phyloP scores from a whole-genome alignment of 2,888 invertebrate genomes.

The Enchytraeus crypticus region DNA sequence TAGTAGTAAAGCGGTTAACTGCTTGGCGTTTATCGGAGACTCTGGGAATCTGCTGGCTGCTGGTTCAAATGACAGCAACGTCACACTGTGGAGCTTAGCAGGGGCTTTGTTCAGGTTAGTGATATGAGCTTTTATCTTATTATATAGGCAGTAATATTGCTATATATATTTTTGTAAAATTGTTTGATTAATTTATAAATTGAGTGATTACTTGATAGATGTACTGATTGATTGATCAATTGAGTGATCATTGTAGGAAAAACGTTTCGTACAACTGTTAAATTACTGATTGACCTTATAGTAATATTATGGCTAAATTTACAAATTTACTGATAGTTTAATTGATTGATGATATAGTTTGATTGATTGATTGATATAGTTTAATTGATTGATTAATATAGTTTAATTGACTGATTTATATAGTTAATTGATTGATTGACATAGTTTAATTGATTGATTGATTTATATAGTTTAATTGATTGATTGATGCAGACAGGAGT shows the following conservation, averaged over 20 bases:
- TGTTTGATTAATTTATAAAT: background rate
- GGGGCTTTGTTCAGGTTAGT: background rate
- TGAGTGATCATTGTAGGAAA: too few relatives aligned
- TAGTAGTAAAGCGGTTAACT: slow-evolving; percentile 35
- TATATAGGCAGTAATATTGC: background rate
- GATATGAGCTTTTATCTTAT: background rate
- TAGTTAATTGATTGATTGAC: too few relatives aligned
- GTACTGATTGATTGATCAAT: too few relatives aligned
- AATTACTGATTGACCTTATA: too few relatives aligned
- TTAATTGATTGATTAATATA: too few relatives aligned
- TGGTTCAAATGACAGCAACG: slow-evolving; percentile 33
- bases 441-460: too few relatives aligned
- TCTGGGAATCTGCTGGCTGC: slow-evolving; percentile 23
- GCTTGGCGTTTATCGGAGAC: slow-evolving; percentile 30
- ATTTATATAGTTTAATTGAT: background rate
- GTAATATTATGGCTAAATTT: too few relatives aligned
- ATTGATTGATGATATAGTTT: too few relatives aligned
- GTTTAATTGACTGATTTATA: too few relatives aligned
- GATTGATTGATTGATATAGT: background rate
- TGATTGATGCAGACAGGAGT: background rate
- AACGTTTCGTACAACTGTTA: too few relatives aligned
- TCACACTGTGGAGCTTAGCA: slow-evolving; percentile 29
- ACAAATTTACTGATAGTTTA: too few relatives aligned
- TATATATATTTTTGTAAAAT: background rate
- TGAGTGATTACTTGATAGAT: too few relatives aligned